A percentile compares a stretch with the other conserved stretches of the same genome.
phyloP scores from a whole-genome alignment of 1,140 invertebrate genomes.

The Trachelipus rathkii region DNA sequence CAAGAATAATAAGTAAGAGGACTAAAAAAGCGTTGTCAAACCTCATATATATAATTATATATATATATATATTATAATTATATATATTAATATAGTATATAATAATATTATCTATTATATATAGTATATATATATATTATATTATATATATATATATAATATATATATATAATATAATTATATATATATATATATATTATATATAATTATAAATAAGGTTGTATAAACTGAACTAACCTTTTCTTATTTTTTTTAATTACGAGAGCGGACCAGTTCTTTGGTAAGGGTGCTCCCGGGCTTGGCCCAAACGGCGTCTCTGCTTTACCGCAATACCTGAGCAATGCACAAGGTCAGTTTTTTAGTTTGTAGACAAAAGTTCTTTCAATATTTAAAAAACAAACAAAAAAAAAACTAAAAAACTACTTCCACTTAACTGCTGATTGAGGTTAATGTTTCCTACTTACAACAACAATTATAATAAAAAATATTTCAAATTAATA shows the following conservation, averaged over 20 bases:
- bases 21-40: no score
- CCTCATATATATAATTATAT: no score
- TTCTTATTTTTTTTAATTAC: conserved; percentile 29
- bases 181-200: neutral
- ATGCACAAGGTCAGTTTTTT: conserved; percentile 31
- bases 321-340: conserved; percentile 68
- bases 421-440: no score
- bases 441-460: no score
- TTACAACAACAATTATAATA: no score
- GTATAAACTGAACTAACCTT: conserved; percentile 45
- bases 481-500: no score
- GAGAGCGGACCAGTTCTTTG: conserved; percentile 80
- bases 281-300: conserved; percentile 85
- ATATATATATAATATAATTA: neutral
- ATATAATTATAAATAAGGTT: neutral
- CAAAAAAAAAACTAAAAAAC: no score
- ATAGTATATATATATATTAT: neutral
- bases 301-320: conserved; percentile 71
- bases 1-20: no score
- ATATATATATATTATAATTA: neutral
- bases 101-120: neutral
- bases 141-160: neutral
- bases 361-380: no score
- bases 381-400: no score
- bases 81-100: neutral